Evolutionary conservation across 64 coral and sea anemone genomes (phyloP).

Genomic region (Montipora efflorescens): DNA sequence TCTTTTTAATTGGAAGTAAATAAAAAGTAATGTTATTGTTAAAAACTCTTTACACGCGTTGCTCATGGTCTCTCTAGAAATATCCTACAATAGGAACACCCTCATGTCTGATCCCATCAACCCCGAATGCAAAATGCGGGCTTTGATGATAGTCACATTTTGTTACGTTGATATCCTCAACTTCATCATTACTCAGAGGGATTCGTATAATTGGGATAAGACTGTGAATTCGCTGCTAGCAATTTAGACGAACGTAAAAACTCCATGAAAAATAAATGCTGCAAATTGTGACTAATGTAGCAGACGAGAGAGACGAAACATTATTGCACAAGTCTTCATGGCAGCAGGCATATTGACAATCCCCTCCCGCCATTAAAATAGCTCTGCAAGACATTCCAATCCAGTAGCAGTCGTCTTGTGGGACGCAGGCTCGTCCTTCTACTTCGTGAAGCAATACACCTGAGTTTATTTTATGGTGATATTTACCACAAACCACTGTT

Average conservation of each 20-base stretch:
- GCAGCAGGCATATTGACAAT: conserved; percentile 17
- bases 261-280: background rate
- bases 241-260: background rate
- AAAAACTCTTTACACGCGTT: no score
- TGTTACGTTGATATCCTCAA: no score
- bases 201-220: no score
- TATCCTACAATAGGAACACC: no score
- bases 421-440: conserved; percentile 14
- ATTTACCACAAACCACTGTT: conserved; percentile 5
- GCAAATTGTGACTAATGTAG: background rate
- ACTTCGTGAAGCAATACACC: background rate
- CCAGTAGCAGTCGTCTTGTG: background rate
- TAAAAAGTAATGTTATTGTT: no score
- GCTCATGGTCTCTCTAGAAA: no score
- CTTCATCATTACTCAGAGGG: no score
- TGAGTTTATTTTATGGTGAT: conserved; percentile 21
- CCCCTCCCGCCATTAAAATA: background rate
- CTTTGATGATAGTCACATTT: no score
- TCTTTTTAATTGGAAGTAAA: no score
- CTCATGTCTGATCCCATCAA: no score
- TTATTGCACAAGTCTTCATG: conserved; percentile 31
- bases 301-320: background rate
- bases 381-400: background rate
- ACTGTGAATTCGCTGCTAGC: background rate
- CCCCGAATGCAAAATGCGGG: no score